Evolutionary conservation across 1,140 invertebrate genomes (phyloP), one percentile per base, ranked within the genome.

Genomic region (Diachasma alloeum): DNA sequence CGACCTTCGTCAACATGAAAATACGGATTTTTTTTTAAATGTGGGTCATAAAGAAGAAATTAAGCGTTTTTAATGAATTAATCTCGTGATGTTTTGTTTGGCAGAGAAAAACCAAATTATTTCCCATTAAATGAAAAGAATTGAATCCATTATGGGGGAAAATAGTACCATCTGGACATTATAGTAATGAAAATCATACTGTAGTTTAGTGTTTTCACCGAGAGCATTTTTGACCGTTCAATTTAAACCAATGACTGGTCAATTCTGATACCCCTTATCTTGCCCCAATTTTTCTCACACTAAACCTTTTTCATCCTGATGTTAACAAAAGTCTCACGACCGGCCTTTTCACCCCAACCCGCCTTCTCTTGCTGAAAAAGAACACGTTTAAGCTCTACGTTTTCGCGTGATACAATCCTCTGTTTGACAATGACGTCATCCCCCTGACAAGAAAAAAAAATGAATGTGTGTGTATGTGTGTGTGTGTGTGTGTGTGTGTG

Each of bases 381-480:
- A 9, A 56, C 48, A 56, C 48, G n/a, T 56, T 56, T 22, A 17
- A 22, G n/a, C 48, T 11, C 9, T 42, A 42, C 39, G 39, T 56
- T 56, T 19, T 56, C n/a, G 48, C 19, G 48, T 56, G 48, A 56
- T 56, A 56, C 48, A 56, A 56, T 56, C 19, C 48, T 56, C 48
- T 56, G 48, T 56, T 56, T 56, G 48, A 56, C 48, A 56, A 56
- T 22, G 48, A 56, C 48, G 48, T 56, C 31, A 74, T 74, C 19
- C 13, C 70, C 22, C 4, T 56, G 48, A 56, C 48, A 56, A 22
- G 6, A 56, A 56, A 56, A 56, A 56, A 56, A 56, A n/a, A 70
- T n/a, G n/a, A 42, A 17, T 44, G 15, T 71, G 37, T 46, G 48
- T 46, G 39, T 6, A n/a, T n/a, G n/a, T n/a, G n/a, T n/a, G n/a